Evolutionary conservation across 2,888 invertebrate species (phyloP).

Genomic region (Sesamia inferens): DNA sequence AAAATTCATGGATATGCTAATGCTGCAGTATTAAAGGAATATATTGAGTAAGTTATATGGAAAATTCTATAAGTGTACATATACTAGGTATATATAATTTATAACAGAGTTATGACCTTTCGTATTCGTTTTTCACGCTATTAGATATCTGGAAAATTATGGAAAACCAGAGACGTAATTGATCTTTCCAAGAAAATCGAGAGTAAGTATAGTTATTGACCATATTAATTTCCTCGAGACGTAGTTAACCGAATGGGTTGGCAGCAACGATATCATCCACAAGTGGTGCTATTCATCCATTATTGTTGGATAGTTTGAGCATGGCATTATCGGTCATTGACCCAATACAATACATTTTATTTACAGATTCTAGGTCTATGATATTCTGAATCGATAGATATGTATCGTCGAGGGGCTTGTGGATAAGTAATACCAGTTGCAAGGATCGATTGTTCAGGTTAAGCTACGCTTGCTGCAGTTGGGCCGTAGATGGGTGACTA

Average conservation of each 20-base stretch:
- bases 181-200: not conserved
- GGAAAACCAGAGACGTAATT: not conserved
- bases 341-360: not conserved
- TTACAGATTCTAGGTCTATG: not conserved
- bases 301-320: not conserved
- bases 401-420: not conserved
- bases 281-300: not conserved
- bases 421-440: too few relatives aligned
- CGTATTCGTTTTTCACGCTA: slow-evolving; percentile 3
- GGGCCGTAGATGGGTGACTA: too few relatives aligned
- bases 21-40: slow-evolving; percentile 54
- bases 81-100: not conserved
- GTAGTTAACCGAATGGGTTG: not conserved
- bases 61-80: slow-evolving; percentile 7
- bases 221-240: not conserved
- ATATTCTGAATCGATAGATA: not conserved
- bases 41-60: slow-evolving; percentile 38
- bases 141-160: not conserved
- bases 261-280: not conserved
- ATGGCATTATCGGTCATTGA: not conserved
- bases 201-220: not conserved
- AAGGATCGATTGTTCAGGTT: too few relatives aligned
- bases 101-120: slow-evolving; percentile 5
- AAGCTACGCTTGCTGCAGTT: too few relatives aligned
- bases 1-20: slow-evolving; percentile 65